Conservation (phyloP, 1,140 invertebrate genomes). For the Muscidifurax raptorellus region DNA sequence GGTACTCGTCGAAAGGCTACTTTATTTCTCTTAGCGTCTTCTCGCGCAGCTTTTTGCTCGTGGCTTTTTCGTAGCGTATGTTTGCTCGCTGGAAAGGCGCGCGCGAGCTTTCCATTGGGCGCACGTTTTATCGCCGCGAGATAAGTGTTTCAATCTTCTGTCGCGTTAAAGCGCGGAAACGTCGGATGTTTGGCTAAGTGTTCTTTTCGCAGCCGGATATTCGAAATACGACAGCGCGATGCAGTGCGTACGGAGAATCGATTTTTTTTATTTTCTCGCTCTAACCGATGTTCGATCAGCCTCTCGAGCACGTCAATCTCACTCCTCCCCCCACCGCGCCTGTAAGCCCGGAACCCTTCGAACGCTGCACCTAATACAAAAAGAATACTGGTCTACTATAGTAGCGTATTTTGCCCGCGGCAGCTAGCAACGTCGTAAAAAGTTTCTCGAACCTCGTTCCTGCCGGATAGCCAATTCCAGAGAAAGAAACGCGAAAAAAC, state of each 20-base stretch:
- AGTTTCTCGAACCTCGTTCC: slow-evolving; percentile 40
- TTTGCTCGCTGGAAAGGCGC: neutral
- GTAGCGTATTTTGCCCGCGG: neutral
- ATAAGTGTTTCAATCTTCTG: slow-evolving; percentile 27
- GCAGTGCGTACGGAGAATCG: too few species aligned
- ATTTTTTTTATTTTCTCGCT: too few species aligned
- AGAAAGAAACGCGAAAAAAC: slow-evolving; percentile 4
- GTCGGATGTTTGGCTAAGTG: too few species aligned
- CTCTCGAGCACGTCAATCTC: too few species aligned
- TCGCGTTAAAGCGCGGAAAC: neutral
- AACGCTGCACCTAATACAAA: neutral
- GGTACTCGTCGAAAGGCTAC: neutral
- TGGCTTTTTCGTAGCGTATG: neutral
- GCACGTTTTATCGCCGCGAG: neutral
- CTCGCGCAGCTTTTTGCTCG: neutral
- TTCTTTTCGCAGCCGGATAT: too few species aligned
- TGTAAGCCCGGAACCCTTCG: neutral
- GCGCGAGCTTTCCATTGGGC: neutral
- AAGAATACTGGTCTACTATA: neutral
- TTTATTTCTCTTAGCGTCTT: slow-evolving; percentile 16
- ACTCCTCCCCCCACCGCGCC: too few species aligned
- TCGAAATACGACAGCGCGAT: too few species aligned
- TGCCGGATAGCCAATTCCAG: neutral
- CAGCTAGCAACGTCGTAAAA: slow-evolving; percentile 28
- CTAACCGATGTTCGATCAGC: too few species aligned